Conservation (phyloP, 2,113 vertebrate species). For the Scartelaos histophorus region DNA sequence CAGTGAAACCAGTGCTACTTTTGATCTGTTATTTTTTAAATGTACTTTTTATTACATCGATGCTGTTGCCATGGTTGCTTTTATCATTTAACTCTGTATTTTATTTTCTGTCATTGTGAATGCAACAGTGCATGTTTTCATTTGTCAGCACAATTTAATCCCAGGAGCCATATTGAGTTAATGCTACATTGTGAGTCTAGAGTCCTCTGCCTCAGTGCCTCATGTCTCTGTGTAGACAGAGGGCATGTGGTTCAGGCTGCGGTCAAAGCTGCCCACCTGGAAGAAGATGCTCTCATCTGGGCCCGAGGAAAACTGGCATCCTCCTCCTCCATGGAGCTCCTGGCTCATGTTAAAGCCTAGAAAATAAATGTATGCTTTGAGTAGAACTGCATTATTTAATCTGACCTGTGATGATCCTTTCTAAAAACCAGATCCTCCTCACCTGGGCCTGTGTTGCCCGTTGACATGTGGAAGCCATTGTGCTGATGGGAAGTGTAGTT, state of each 20-base stretch:
- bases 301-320: constrained; percentile 81
- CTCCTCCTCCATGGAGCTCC: constrained; percentile 79
- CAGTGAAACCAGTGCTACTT: neutral
- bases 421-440: constrained; percentile 32
- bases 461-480: constrained; percentile 86
- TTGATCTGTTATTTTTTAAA: neutral
- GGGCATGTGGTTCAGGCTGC: constrained; percentile 91
- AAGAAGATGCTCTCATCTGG: constrained; percentile 91
- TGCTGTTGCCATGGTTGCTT: neutral
- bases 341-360: constrained; percentile 86
- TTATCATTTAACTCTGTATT: neutral
- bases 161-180: neutral
- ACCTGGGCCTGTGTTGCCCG: constrained; percentile 81
- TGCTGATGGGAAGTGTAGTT: constrained; percentile 83
- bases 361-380: constrained; percentile 12
- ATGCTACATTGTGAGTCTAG: constrained; percentile 24
- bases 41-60: neutral
- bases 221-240: constrained; percentile 95
- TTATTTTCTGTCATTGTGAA: neutral
- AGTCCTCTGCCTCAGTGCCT: constrained; percentile 42
- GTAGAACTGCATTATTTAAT: neutral
- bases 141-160: neutral
- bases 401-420: neutral
- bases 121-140: neutral
- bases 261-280: constrained; percentile 89